Conservation (phyloP, 2,888 invertebrate genomes). For the Philereme transversata region DNA sequence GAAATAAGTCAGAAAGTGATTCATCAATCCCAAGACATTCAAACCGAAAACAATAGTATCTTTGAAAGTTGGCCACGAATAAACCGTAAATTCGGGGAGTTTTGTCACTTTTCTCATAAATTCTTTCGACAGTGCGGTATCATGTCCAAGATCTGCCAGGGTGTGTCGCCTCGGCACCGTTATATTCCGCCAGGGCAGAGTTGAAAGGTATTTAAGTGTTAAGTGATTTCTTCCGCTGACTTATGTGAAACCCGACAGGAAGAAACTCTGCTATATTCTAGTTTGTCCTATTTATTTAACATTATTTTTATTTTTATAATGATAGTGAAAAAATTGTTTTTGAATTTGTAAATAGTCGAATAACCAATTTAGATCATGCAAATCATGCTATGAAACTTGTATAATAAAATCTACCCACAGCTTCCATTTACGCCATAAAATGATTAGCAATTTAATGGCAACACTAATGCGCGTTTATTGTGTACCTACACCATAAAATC, state of each 20-base stretch:
- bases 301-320: no score
- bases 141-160: slow-evolving; percentile 31
- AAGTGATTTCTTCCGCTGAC: slow-evolving; percentile 24
- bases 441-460: slow-evolving; percentile 16
- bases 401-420: background rate
- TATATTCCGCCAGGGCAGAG: slow-evolving; percentile 14
- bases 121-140: slow-evolving; percentile 36
- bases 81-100: slow-evolving; percentile 29
- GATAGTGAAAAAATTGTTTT: no score
- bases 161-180: slow-evolving; percentile 26
- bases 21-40: slow-evolving; percentile 19
- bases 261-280: background rate
- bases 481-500: slow-evolving; percentile 28
- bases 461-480: slow-evolving; percentile 9
- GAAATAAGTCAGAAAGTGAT: background rate
- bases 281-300: no score
- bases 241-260: slow-evolving; percentile 5
- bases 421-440: background rate
- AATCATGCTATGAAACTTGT: no score
- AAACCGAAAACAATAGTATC: slow-evolving; percentile 27
- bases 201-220: slow-evolving; percentile 17
- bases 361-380: no score
- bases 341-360: no score
- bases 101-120: slow-evolving; percentile 38
- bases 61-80: slow-evolving; percentile 29